Evolutionary conservation across 2,888 invertebrate species (phyloP).

Genomic region (Physocephala rufipes): DNA sequence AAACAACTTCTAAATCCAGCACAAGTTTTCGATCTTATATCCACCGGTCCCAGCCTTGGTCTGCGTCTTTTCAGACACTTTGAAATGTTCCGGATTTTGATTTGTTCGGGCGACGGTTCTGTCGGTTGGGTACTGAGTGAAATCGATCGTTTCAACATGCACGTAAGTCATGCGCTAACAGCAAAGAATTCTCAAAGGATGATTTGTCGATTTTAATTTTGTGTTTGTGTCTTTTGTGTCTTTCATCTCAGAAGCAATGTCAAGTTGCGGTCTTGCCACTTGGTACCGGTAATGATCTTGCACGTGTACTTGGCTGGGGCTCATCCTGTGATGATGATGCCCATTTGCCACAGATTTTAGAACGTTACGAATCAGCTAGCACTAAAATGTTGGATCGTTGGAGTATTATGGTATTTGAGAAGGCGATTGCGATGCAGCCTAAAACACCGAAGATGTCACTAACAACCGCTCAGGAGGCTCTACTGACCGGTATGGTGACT

Average conservation of each 20-base stretch:
- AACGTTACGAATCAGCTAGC: conserved; percentile 95
- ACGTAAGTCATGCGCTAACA: conserved; percentile 72
- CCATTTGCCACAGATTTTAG: conserved; percentile 88
- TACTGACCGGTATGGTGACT: conserved; percentile 76
- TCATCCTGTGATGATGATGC: conserved; percentile 95
- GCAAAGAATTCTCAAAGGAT: too few species aligned
- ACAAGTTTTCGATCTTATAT: conserved; percentile 96
- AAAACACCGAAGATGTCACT: conserved; percentile 68
- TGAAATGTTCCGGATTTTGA: conserved; percentile 93
- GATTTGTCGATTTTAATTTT: too few species aligned
- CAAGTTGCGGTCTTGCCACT: conserved; percentile 95
- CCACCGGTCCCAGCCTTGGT: conserved; percentile 83
- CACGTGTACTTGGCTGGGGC: conserved; percentile 96
- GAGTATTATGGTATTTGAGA: conserved; percentile 95
- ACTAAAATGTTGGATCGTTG: conserved; percentile 98
- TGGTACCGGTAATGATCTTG: conserved; percentile 96
- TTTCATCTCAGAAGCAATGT: conserved; percentile 78
- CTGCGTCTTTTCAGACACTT: conserved; percentile 92
- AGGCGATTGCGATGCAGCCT: conserved; percentile 71
- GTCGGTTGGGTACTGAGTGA: conserved; percentile 98
- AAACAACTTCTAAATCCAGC: conserved; percentile 96
- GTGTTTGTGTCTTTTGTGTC: not conserved
- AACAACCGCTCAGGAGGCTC: conserved; percentile 67
- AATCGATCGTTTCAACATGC: conserved; percentile 93
- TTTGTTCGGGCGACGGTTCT: conserved; percentile 97